Base-by-base conservation (phyloP, 2,888 invertebrate genomes). In the Malacosoma neustria region DNA sequence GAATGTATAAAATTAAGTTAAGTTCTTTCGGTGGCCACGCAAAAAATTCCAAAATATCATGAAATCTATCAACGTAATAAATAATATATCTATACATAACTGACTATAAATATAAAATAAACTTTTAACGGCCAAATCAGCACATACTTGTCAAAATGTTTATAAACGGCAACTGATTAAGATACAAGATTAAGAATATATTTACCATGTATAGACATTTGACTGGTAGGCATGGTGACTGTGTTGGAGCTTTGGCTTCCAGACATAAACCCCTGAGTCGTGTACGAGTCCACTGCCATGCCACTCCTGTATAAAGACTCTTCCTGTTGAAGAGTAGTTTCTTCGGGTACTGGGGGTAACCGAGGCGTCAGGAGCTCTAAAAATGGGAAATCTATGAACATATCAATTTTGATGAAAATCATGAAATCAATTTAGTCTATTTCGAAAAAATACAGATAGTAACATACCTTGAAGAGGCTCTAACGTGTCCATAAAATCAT, bases 401-500 rank as follows among this genome's bases (percentile, higher is more conserved):
- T n/a, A n/a, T n/a, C n/a, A n/a, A n/a, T n/a, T n/a, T n/a, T n/a
- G n/a, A n/a, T n/a, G n/a, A n/a, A n/a, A n/a, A n/a, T n/a, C n/a
- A n/a, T n/a, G n/a, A n/a, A n/a, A n/a, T n/a, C n/a, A n/a, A n/a
- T n/a, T n/a, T n/a, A n/a, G n/a, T n/a, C n/a, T n/a, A n/a, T n/a
- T n/a, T n/a, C n/a, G n/a, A 32, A 32, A 39, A 36, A 39, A 9
- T 36, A 31, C 35, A 38, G 2, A 29, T 4, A 12, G 5, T 29
- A 22, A 47, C 43, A 64, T 80, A 93, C 93, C 94, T 81, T 93
- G 93, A 48, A 94, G 87, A 4, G 94, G 95, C 75, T 95, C 93
- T 71, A 95, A 87, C 45, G 93, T 93, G 64, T 96, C 96, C 94
- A 96, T 96, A 77, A 95, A 95, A 80, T 97, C 97, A 67, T 97